Evolutionary conservation across 2,113 vertebrate species (phyloP), one percentile per base, ranked within the genome.

Genomic region (Syngnathoides biaculeatus): DNA sequence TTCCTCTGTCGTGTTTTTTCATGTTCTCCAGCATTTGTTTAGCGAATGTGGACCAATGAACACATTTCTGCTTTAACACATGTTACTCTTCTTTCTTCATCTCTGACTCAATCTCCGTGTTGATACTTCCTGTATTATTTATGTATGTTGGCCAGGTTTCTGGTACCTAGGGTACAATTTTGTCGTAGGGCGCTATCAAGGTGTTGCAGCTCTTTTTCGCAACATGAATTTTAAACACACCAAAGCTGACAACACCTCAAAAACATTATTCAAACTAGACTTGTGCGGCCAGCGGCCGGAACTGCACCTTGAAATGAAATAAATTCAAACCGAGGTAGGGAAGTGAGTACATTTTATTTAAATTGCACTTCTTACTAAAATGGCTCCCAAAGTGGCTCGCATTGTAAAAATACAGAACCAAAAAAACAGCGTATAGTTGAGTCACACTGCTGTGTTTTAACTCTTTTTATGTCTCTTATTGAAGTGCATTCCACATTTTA

Each of bases 51-150:
- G 71, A 66, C 61, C 10, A 6, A 71, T 24, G 14, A 39, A 70
- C 69, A 69, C 2, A 9, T 72, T 77, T 79, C 67, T 72, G 68
- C 76, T 80, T 78, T 83, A 77, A 73, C 50, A 77, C 66, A 43
- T 67, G 68, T 73, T 60, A 50, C 57, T 75, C 64, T 65, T 13
- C 69, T 30, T 68, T 67, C 20, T 12, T 19, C n/a, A n/a, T 67
- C 20, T 12, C 15, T 17, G 19, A 20, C 15, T 30, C 40, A 43
- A 52, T 43, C 27, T 71, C 11, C 62, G 8, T 48, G 63, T 68
- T 82, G 71, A 81, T 74, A 72, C 76, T 81, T 69, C 63, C 50
- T 69, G 71, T 10, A 73, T 82, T 81, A 80, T 78, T 83, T 74
- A 83, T 74, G 67, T 65, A 71, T 53, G 22, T 69, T 50, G 26